These are phyloP conservation scores for Carcina quercana DNA, from an alignment of 2,888 invertebrate species.

Conservation along the genomic window DNA sequence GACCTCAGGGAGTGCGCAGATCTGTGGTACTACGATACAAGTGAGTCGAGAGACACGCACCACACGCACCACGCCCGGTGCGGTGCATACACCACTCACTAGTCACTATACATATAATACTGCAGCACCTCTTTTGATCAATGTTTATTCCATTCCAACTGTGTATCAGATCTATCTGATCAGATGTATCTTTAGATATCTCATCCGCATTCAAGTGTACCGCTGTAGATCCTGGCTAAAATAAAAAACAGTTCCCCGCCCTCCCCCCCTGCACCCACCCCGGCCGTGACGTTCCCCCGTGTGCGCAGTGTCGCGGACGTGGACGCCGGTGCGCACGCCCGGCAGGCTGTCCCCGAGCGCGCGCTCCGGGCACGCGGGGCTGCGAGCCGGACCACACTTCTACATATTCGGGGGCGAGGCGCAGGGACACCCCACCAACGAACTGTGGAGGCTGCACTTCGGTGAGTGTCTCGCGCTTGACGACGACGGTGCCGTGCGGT, in stretches of 20 bases:
- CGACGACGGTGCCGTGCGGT: too few species aligned
- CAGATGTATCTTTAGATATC: too few species aligned
- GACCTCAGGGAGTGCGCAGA: conserved; percentile 85
- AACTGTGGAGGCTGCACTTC: conserved; percentile 89
- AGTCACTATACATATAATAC: too few species aligned
- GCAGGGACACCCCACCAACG: conserved; percentile 80
- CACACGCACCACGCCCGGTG: not conserved
- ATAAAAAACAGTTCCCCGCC: too few species aligned
- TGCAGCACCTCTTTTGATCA: too few species aligned
- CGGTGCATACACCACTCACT: too few species aligned
- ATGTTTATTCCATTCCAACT: too few species aligned
- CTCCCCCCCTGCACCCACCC: too few species aligned
- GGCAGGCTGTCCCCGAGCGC: conserved; percentile 79
- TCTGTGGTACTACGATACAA: conserved; percentile 86
- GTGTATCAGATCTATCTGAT: too few species aligned
- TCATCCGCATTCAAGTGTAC: not conserved
- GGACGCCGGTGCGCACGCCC: conserved; percentile 77
- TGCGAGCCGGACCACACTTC: conserved; percentile 84
- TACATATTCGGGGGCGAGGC: conserved; percentile 87
- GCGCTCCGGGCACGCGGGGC: conserved; percentile 86
- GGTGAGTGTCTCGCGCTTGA: too few species aligned
- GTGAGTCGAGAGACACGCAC: conserved; percentile 49
- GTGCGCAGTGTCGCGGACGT: conserved; percentile 72
- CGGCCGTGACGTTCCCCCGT: not conserved
- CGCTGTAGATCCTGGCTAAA: not conserved